A percentile compares a stretch with the other conserved stretches of the same genome.
phyloP scores from a whole-genome alignment of 2,888 invertebrate genomes.

The Fragum whitleyi region DNA sequence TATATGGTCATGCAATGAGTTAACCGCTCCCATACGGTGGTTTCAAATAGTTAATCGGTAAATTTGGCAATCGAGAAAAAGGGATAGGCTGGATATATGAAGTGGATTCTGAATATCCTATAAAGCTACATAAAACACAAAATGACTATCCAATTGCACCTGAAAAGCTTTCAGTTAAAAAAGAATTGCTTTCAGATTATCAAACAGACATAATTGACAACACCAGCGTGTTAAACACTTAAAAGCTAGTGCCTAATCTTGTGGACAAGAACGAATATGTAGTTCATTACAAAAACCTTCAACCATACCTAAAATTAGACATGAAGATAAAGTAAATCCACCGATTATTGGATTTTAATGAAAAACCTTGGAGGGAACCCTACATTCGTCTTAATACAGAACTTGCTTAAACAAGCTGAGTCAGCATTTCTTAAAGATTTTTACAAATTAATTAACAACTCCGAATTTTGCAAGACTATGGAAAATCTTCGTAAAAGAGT shows the following conservation, averaged over 20 bases:
- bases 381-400: slow-evolving; percentile 13
- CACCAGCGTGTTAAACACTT: slow-evolving; percentile 36
- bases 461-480: slow-evolving; percentile 41
- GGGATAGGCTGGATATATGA: slow-evolving; percentile 45
- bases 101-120: slow-evolving; percentile 51
- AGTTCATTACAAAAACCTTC: slow-evolving; percentile 81
- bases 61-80: slow-evolving; percentile 61
- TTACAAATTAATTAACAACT: slow-evolving; percentile 47
- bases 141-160: slow-evolving; percentile 52
- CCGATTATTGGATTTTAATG: slow-evolving; percentile 2
- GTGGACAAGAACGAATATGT: slow-evolving; percentile 74
- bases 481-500: slow-evolving; percentile 37
- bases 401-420: slow-evolving; percentile 14
- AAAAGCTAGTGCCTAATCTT: slow-evolving; percentile 65
- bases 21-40: slow-evolving; percentile 70
- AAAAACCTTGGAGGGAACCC: slow-evolving; percentile 4
- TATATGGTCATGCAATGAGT: slow-evolving; percentile 54
- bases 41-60: slow-evolving; percentile 75
- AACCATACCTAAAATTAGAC: slow-evolving; percentile 74
- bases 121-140: slow-evolving; percentile 42
- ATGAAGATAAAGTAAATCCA: slow-evolving; percentile 64
- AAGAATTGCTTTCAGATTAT: slow-evolving; percentile 39
- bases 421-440: slow-evolving; percentile 37
- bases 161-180: slow-evolving; percentile 73
- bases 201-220: slow-evolving; percentile 64